These are phyloP conservation scores for Caenorhabditis plicata DNA, from an alignment of 2,888 invertebrate genomes.

Conservation along the genomic window DNA sequence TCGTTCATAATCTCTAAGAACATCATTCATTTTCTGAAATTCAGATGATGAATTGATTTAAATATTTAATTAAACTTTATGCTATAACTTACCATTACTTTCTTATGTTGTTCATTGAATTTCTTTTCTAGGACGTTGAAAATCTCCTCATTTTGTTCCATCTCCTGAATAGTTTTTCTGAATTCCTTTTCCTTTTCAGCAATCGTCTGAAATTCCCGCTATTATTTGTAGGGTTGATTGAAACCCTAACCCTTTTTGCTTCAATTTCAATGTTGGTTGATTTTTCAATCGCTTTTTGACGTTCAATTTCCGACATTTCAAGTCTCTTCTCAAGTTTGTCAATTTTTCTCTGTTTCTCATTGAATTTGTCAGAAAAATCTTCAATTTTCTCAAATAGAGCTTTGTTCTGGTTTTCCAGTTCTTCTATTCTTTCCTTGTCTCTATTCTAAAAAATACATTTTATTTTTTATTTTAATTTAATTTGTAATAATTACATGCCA, in stretches of 20 bases:
- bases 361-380: constrained; percentile 14
- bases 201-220: no score
- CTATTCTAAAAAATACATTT: no score
- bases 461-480: no score
- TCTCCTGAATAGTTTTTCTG: constrained; percentile 46
- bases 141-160: constrained; percentile 58
- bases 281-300: constrained; percentile 12
- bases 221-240: no score
- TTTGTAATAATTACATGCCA: no score
- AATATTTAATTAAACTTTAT: background rate
- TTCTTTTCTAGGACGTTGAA: constrained; percentile 53
- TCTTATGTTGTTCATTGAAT: constrained; percentile 61
- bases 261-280: constrained; percentile 17
- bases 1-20: constrained; percentile 54
- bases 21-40: constrained; percentile 50
- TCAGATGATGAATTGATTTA: background rate
- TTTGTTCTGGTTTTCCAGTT: constrained; percentile 24
- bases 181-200: constrained; percentile 39
- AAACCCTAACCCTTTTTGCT: constrained; percentile 10
- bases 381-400: constrained; percentile 16
- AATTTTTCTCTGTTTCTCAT: constrained; percentile 27
- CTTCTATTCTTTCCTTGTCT: constrained; percentile 27
- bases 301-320: constrained; percentile 16
- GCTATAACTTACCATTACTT: constrained; percentile 48
- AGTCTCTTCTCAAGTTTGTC: constrained; percentile 22